Percentiles rank a stretch among this genome's conserved stretches.
Evolutionary conservation across 2,113 vertebrate species (phyloP).

Genomic region (Struthidea cinerea): DNA sequence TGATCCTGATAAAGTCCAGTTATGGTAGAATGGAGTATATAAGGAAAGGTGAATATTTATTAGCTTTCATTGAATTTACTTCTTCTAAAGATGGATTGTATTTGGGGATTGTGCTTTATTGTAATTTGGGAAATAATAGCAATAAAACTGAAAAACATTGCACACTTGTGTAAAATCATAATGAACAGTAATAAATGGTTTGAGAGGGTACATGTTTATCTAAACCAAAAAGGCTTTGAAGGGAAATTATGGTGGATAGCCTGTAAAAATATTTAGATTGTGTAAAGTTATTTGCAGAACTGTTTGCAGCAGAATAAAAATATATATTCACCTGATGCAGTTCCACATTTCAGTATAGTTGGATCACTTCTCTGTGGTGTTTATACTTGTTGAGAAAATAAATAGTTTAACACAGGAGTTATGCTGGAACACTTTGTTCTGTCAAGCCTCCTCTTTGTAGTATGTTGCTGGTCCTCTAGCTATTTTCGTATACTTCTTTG

Average conservation of each 20-base stretch:
- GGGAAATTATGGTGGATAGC: not conserved
- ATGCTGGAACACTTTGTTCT: not conserved
- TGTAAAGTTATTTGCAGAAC: not conserved
- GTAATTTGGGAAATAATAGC: not conserved
- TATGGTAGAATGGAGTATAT: not conserved
- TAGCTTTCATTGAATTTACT: not conserved
- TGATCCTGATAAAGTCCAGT: not conserved
- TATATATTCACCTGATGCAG: not conserved
- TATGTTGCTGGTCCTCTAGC: not conserved
- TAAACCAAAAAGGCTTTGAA: not conserved
- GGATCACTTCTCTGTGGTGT: not conserved
- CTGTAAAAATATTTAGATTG: slow-evolving; percentile 18
- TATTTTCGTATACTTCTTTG: not conserved
- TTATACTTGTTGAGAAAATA: slow-evolving; percentile 22
- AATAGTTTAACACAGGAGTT: not conserved
- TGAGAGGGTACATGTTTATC: not conserved
- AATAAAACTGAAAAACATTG: not conserved
- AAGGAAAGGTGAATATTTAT: not conserved
- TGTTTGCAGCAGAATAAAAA: not conserved
- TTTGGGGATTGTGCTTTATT: not conserved
- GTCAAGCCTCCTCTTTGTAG: not conserved
- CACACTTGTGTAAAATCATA: not conserved
- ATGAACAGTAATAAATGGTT: not conserved
- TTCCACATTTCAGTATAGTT: not conserved
- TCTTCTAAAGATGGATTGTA: not conserved